Percentiles rank a stretch among this genome's conserved stretches.
phyloP scores from a whole-genome alignment of 2,888 invertebrate species.

The Orthonevra nobilis region DNA sequence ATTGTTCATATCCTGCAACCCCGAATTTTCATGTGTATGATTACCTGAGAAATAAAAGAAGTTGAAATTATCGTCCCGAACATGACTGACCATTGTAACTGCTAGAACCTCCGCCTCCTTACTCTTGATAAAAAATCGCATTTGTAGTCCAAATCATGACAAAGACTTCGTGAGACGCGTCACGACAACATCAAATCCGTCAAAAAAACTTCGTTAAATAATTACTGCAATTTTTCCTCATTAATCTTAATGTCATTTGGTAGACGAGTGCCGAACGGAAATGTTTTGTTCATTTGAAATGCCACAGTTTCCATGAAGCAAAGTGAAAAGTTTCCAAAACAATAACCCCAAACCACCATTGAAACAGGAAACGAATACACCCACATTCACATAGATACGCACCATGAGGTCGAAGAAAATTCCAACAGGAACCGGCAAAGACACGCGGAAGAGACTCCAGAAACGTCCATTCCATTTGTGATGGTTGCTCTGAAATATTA shows the following conservation, averaged over 20 bases:
- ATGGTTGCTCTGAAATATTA: background rate
- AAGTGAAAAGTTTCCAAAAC: slow-evolving; percentile 29
- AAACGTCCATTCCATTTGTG: slow-evolving; percentile 9
- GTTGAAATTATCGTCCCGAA: too few species aligned
- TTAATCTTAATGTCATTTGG: slow-evolving; percentile 26
- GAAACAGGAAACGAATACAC: background rate
- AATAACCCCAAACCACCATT: slow-evolving; percentile 11
- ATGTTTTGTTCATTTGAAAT: background rate
- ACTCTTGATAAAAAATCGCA: too few species aligned
- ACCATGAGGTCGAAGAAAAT: slow-evolving; percentile 18
- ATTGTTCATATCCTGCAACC: too few species aligned
- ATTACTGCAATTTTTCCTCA: slow-evolving; percentile 26
- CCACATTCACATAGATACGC: background rate
- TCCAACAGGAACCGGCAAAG: slow-evolving; percentile 35
- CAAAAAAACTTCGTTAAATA: background rate
- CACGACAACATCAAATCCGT: too few species aligned
- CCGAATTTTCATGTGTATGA: too few species aligned
- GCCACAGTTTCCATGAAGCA: slow-evolving; percentile 5
- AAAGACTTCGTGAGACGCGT: too few species aligned
- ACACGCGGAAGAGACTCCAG: background rate
- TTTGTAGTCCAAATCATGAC: too few species aligned
- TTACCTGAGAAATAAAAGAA: too few species aligned
- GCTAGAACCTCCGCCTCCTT: too few species aligned
- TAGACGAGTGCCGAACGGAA: background rate
- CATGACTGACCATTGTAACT: too few species aligned